Conservation (phyloP, 2,888 invertebrate species). For the Ichneumoninae sp. region DNA sequence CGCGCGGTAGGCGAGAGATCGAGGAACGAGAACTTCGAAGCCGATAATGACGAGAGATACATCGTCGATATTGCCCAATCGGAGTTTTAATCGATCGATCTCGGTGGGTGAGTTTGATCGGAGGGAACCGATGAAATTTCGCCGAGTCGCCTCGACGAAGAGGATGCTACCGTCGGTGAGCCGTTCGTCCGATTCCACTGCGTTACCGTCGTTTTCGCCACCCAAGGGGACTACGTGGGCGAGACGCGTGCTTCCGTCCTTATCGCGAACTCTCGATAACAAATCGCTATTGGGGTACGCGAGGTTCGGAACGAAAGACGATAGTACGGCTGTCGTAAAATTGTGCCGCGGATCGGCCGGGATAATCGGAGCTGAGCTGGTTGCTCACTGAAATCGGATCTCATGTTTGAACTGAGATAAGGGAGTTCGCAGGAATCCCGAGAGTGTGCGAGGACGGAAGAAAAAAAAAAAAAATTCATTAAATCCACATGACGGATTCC, state of each 20-base stretch:
- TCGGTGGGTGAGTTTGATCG: not conserved
- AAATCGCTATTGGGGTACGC: constrained; percentile 50
- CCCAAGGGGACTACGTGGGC: constrained; percentile 57
- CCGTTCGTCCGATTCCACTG: constrained; percentile 17
- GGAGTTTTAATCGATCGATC: not conserved
- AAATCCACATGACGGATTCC: constrained; percentile 77
- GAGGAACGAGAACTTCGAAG: not conserved
- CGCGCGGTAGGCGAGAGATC: not conserved
- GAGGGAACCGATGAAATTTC: constrained; percentile 2
- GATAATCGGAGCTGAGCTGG: not conserved
- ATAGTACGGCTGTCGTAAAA: constrained; percentile 28
- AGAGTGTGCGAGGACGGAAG: not conserved
- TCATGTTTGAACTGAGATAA: not conserved
- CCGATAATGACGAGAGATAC: constrained; percentile 9
- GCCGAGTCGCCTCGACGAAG: not conserved
- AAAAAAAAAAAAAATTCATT: not conserved
- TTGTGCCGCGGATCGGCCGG: not conserved
- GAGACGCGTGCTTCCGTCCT: constrained; percentile 53
- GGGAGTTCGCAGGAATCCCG: not conserved
- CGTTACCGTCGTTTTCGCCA: constrained; percentile 28
- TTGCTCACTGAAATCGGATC: not conserved
- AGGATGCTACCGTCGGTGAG: constrained; percentile 8
- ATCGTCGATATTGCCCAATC: not conserved
- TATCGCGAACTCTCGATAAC: constrained; percentile 52
- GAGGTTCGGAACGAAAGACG: constrained; percentile 49